Evolutionary conservation across 23 tunicate species (phyloP), one percentile per base, ranked within the genome.

Genomic region (Halocynthia roretzi): DNA sequence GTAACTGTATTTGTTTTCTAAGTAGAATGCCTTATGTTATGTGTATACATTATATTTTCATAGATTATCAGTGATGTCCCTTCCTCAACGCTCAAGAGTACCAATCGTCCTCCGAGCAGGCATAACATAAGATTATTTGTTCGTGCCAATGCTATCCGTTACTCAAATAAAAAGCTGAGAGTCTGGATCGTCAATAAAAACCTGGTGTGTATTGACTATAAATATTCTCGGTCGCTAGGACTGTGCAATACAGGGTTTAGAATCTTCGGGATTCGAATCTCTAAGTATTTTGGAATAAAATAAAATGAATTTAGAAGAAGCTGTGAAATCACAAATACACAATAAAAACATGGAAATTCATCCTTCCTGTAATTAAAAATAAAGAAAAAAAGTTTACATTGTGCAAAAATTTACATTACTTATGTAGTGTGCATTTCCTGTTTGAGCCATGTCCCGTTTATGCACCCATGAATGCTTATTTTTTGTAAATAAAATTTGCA

Each of bases 41-140:
- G 44, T 4, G 44, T 31, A 31, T 31, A 31, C 44, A 31, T 31
- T 63, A 14, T 63, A 0, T 55, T 75, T 9, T 81, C 56, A 7
- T 70, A 87, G 94, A 77, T 87, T 76, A 87, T 87, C 0, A 82
- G 86, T 52, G 76, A 61, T 40, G 94, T 87, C 44, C 94, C 94
- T 31, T 14, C 56, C 19, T 83, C 82, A 51, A 66, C 77, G 68
- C 54, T 87, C 51, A 6, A 63, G 15, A 69, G 94, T 7, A 66
- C 44, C 17, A 49, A 53, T 9, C 82, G 83, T 9, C 87, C 80
- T 6, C 94, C 94, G 8, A 78, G 49, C 62, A 71, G 81, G 20
- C 81, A 82, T 15, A 18, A 23, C 8, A 78, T 87, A 49, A 80
- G 86, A 11, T 62, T 82, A 18, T 87, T 87, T 61, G 77, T 87